These are phyloP conservation scores for Haliclona indistincta DNA, from an alignment of 37 sponge, comb jelly and placozoan species.

Conservation along the genomic window DNA sequence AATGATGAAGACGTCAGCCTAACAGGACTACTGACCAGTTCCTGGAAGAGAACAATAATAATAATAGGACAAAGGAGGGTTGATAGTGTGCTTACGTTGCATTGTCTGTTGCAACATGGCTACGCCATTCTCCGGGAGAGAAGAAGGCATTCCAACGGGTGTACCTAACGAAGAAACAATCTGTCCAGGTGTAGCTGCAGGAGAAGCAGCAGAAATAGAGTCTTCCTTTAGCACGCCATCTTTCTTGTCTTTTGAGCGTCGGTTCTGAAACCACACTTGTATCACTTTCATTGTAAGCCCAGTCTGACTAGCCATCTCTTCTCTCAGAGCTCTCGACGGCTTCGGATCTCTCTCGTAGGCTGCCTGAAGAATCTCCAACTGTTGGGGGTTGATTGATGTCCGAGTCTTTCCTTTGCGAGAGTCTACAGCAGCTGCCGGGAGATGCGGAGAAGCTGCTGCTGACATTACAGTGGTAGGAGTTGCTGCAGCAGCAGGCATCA, in stretches of 20 bases:
- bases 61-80: no score
- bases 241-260: constrained; percentile 79
- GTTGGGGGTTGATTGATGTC: constrained; percentile 73
- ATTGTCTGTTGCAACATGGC: no score
- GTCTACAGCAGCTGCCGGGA: not conserved
- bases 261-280: constrained; percentile 96
- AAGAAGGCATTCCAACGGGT: not conserved
- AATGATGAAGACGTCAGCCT: no score
- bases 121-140: not conserved
- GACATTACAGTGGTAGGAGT: not conserved
- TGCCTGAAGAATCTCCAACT: constrained; percentile 37
- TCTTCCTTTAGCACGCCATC: constrained; percentile 32
- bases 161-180: not conserved
- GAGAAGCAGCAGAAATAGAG: not conserved
- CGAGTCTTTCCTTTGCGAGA: constrained; percentile 17
- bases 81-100: no score
- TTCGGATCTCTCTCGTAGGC: constrained; percentile 62
- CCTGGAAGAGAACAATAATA: no score
- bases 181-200: not conserved
- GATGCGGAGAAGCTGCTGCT: not conserved
- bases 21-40: not conserved
- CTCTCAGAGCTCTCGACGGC: constrained; percentile 65
- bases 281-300: constrained; percentile 78
- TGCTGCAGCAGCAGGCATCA: no score
- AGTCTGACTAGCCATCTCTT: constrained; percentile 61